These are phyloP conservation scores for Rotaria socialis DNA, from an alignment of 2,888 invertebrate species.

Conservation along the genomic window DNA sequence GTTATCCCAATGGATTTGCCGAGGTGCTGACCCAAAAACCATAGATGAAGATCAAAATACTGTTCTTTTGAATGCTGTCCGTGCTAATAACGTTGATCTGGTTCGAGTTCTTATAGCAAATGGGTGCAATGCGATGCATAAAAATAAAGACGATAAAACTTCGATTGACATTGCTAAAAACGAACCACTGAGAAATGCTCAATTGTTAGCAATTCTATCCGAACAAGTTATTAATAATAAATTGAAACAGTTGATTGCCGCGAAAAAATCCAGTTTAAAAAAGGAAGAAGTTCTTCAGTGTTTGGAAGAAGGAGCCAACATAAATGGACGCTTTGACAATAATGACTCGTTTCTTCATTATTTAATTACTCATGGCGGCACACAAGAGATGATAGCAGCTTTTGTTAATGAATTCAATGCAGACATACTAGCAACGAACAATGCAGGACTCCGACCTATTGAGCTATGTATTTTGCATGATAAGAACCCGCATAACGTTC, in stretches of 20 bases:
- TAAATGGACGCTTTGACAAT: not conserved
- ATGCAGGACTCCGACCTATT: not conserved
- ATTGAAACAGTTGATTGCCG: not conserved
- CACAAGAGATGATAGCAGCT: not conserved
- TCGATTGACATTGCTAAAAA: not conserved
- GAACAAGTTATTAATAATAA: not conserved
- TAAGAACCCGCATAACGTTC: not conserved
- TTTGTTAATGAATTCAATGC: not conserved
- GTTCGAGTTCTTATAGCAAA: not conserved
- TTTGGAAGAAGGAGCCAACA: not conserved
- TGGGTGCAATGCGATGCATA: not conserved
- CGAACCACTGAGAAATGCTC: not conserved
- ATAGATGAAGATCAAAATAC: not conserved
- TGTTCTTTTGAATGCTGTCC: not conserved
- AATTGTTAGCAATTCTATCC: not conserved
- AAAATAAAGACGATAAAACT: not conserved
- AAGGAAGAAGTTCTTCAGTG: not conserved
- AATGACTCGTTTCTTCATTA: not conserved
- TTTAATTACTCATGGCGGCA: not conserved
- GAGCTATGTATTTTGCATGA: not conserved
- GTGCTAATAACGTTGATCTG: not conserved
- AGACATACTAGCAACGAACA: not conserved
- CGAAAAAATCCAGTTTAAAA: not conserved
- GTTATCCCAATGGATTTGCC: not conserved
- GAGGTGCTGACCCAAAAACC: not conserved